These are phyloP conservation scores for Meleagris gallopavo DNA, from an alignment of 2,113 vertebrate genomes.

Conservation along the genomic window DNA sequence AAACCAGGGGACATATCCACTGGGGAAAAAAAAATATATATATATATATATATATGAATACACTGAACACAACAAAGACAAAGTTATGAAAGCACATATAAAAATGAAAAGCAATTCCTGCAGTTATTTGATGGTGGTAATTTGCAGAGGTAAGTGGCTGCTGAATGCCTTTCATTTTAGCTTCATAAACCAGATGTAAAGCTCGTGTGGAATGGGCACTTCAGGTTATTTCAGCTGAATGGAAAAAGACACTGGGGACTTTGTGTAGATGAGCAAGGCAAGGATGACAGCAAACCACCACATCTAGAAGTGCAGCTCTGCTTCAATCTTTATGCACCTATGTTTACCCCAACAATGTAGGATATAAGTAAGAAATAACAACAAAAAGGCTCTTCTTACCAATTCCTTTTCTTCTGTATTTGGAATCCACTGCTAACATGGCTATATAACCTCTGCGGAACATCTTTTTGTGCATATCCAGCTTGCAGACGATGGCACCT, in stretches of 20 bases:
- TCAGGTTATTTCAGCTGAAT: slow-evolving; percentile 10
- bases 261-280: fast-evolving
- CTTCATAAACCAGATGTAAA: background rate
- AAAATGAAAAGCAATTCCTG: background rate
- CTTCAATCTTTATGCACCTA: slow-evolving; percentile 11
- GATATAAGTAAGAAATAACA: slow-evolving; percentile 14
- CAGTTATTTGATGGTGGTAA: background rate
- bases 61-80: background rate
- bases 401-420: slow-evolving; percentile 99
- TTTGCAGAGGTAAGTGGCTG: background rate
- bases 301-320: background rate
- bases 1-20: background rate
- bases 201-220: background rate
- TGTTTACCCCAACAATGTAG: slow-evolving; percentile 18
- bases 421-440: slow-evolving; percentile 99
- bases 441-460: slow-evolving; percentile 99
- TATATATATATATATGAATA: too few species aligned
- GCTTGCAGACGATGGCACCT: slow-evolving; percentile 99
- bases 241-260: background rate
- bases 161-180: background rate
- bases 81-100: background rate
- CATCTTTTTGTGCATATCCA: slow-evolving; percentile 99
- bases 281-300: slow-evolving; percentile 1
- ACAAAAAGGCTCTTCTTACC: slow-evolving; percentile 84
- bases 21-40: background rate